Evolutionary conservation across 2,113 vertebrate species (phyloP).

Genomic region (Monopterus albus): DNA sequence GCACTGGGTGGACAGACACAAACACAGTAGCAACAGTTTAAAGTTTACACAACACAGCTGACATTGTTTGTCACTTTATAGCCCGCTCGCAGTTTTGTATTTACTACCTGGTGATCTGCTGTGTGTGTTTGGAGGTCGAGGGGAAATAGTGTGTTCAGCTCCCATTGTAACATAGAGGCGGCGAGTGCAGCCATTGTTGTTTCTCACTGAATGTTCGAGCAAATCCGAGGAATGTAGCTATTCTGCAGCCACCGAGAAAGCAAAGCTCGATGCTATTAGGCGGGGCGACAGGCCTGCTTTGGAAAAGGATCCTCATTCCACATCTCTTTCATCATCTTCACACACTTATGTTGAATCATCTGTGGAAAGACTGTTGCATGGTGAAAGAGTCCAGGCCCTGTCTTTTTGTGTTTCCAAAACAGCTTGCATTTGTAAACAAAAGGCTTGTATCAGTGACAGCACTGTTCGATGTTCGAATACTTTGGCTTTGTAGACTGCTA

Average conservation of each 20-base stretch:
- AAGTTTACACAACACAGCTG: conserved; percentile 48
- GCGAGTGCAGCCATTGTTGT: conserved; percentile 46
- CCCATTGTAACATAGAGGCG: conserved; percentile 38
- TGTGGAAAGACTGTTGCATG: conserved; percentile 34
- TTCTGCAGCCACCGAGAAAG: conserved; percentile 47
- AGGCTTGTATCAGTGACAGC: conserved; percentile 43
- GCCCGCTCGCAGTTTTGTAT: conserved; percentile 48
- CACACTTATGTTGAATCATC: conserved; percentile 48
- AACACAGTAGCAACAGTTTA: background rate
- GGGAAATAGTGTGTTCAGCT: conserved; percentile 26
- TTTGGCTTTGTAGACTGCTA: conserved; percentile 59
- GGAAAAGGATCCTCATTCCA: conserved; percentile 54
- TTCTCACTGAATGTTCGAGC: conserved; percentile 65
- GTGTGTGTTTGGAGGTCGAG: conserved; percentile 15
- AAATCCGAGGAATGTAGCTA: conserved; percentile 66
- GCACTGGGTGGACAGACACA: conserved; percentile 5
- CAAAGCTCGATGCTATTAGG: conserved; percentile 42
- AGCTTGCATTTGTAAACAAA: conserved; percentile 63
- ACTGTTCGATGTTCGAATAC: conserved; percentile 48
- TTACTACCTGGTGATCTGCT: conserved; percentile 26
- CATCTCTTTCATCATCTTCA: conserved; percentile 49
- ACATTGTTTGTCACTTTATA: conserved; percentile 38
- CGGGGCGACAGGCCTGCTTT: conserved; percentile 39
- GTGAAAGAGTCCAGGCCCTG: conserved; percentile 21
- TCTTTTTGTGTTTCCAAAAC: conserved; percentile 21